phyloP scores from a whole-genome alignment of 2,113 vertebrate genomes.

The Numenius arquata region DNA sequence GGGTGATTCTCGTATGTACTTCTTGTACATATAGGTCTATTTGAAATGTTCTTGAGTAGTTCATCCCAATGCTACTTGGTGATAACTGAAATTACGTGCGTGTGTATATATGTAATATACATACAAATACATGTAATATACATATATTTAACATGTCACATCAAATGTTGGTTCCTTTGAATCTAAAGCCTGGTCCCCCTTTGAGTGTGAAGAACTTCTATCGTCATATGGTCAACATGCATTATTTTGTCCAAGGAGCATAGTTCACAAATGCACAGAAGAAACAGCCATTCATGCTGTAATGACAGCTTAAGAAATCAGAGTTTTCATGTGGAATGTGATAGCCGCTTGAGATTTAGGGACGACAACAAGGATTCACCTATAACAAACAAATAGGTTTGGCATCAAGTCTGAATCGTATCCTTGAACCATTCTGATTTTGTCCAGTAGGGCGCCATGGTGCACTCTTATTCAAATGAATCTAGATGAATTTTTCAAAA shows the following conservation, averaged over 20 bases:
- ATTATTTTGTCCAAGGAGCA: neutral
- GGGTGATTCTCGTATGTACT: neutral
- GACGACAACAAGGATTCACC: neutral
- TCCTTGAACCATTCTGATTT: neutral
- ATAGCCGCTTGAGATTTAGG: neutral
- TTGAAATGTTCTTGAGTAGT: neutral
- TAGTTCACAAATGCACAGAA: neutral
- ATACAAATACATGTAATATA: neutral
- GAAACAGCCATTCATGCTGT: neutral
- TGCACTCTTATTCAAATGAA: neutral
- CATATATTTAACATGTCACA: neutral
- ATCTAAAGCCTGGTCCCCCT: neutral
- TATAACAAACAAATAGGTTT: neutral
- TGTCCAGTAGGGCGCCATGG: neutral
- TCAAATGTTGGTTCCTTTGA: neutral
- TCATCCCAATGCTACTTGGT: neutral
- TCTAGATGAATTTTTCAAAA: neutral
- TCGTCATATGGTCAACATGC: neutral
- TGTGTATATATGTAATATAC: neutral
- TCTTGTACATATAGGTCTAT: neutral
- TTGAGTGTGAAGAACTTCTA: neutral
- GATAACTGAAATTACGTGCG: neutral
- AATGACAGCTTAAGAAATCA: neutral
- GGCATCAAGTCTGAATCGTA: neutral
- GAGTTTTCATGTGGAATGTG: neutral